phyloP scores from a whole-genome alignment of 1,140 invertebrate species.

The Hesperophylax magnus region DNA sequence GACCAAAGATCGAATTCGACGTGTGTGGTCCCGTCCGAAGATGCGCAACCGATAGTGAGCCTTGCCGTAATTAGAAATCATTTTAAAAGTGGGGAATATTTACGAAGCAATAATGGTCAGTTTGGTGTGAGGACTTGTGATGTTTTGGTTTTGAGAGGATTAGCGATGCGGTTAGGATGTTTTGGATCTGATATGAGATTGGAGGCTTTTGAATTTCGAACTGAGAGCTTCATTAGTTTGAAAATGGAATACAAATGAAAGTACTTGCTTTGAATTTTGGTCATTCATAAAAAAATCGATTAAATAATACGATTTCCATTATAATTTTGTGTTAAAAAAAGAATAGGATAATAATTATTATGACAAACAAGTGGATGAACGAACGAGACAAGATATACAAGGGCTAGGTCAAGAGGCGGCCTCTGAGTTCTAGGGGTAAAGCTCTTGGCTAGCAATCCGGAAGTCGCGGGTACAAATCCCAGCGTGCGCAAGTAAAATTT shows the following conservation, averaged over 20 bases:
- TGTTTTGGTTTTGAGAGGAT: neutral
- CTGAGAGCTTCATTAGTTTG: conserved; percentile 36
- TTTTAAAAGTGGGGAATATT: too few species aligned
- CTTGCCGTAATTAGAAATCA: neutral
- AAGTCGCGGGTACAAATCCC: too few species aligned
- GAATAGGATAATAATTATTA: too few species aligned
- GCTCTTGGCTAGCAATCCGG: too few species aligned
- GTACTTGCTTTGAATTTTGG: conserved; percentile 5
- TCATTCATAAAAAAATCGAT: too few species aligned
- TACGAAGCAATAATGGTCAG: neutral
- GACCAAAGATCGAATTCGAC: conserved; percentile 51
- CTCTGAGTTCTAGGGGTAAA: too few species aligned
- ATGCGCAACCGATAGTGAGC: conserved; percentile 12
- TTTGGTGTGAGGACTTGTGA: neutral
- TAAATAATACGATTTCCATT: too few species aligned
- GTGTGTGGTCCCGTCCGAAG: conserved; percentile 46
- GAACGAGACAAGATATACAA: too few species aligned
- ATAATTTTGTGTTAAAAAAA: too few species aligned
- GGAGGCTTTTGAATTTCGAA: conserved; percentile 15
- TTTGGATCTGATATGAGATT: neutral
- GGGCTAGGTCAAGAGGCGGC: too few species aligned
- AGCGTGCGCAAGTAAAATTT: too few species aligned
- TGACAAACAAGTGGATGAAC: too few species aligned
- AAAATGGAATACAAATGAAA: conserved; percentile 1
- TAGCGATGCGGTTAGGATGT: neutral